Evolutionary conservation across 2,797 vertebrate species (phyloP).

Genomic region (Orientallactaga sibirica): DNA sequence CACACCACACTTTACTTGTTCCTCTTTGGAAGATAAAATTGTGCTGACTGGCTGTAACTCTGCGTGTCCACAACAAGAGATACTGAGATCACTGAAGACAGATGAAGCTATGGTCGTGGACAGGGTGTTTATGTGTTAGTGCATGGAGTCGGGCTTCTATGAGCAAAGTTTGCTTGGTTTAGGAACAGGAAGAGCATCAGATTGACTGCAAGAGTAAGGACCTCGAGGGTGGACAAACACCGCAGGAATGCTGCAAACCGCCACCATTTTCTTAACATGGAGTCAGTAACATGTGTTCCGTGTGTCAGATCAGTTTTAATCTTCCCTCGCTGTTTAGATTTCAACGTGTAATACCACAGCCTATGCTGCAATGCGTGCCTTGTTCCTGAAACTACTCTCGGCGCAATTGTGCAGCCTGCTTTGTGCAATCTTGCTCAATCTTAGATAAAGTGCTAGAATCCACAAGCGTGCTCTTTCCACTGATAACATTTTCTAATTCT

Average conservation of each 20-base stretch:
- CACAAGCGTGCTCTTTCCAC: not conserved
- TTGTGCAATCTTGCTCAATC: conserved; percentile 27
- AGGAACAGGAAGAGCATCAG: conserved; percentile 5
- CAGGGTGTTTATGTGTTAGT: not conserved
- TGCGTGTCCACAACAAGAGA: not conserved
- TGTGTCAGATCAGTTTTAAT: not conserved
- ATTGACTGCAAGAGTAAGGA: not conserved
- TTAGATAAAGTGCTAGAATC: not conserved
- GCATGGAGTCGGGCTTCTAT: not conserved
- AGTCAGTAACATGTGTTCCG: conserved; percentile 5
- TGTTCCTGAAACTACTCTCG: conserved; percentile 14
- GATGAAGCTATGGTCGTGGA: not conserved
- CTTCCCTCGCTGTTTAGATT: not conserved
- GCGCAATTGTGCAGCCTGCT: not conserved
- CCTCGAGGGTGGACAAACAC: not conserved
- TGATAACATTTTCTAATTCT: conserved; percentile 27
- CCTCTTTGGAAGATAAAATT: not conserved
- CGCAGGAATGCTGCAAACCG: not conserved
- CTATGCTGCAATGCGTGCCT: not conserved
- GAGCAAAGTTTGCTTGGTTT: not conserved
- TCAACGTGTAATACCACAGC: not conserved
- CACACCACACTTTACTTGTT: not conserved
- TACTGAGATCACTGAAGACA: not conserved
- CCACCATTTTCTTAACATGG: not conserved
- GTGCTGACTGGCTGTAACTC: not conserved